Evolutionary conservation across 2,113 vertebrate species (phyloP).

Genomic region (Peucedramus taeniatus): DNA sequence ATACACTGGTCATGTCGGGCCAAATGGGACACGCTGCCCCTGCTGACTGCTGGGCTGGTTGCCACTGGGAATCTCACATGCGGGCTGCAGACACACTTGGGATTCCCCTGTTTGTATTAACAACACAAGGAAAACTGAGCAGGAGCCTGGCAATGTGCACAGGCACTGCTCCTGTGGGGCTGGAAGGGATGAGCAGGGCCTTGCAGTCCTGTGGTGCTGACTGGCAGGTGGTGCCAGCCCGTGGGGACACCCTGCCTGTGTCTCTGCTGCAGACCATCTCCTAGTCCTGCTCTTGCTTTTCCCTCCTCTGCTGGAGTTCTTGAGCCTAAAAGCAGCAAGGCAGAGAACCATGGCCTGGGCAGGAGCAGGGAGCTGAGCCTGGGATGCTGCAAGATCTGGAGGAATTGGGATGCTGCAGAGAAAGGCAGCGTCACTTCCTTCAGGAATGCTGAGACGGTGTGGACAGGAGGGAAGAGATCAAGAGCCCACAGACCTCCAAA

Average conservation of each 20-base stretch:
- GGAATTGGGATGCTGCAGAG: not conserved
- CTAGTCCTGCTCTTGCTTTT: not conserved
- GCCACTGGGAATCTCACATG: not conserved
- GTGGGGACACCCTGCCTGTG: fast-evolving
- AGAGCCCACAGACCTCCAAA: fast-evolving
- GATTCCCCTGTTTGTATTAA: constrained; percentile 18
- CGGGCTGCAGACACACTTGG: not conserved
- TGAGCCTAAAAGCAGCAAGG: not conserved
- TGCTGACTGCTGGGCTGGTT: constrained; percentile 16
- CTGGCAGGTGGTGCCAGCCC: not conserved
- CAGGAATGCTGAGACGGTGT: fast-evolving
- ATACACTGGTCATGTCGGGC: not conserved
- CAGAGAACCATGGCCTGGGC: not conserved
- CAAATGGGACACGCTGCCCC: not conserved
- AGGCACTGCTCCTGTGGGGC: not conserved
- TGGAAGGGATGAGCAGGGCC: not conserved
- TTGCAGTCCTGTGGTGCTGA: fast-evolving
- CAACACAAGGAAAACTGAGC: not conserved
- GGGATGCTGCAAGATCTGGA: not conserved
- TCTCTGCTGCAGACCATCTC: fast-evolving
- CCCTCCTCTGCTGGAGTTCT: not conserved
- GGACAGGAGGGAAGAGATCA: not conserved
- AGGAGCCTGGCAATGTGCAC: not conserved
- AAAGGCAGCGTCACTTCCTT: not conserved
- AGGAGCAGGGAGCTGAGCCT: not conserved